Evolutionary conservation across 2,113 vertebrate genomes (phyloP), one percentile per base, ranked within the genome.

Genomic region (Dunckerocampus dactyliophorus): DNA sequence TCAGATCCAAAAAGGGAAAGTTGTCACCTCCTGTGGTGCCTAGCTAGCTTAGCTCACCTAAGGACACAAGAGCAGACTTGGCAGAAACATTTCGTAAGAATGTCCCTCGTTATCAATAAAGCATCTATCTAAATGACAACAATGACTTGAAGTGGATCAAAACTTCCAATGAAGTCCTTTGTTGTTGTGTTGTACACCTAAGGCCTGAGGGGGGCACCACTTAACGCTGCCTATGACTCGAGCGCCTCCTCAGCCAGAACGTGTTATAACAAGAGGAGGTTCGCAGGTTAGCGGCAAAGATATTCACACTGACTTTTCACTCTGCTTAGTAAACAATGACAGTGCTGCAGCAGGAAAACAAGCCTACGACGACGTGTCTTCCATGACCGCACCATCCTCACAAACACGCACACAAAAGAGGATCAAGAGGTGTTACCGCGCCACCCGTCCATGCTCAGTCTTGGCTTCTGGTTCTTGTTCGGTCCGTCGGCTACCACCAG

Each of bases 301-400:
- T 51, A 34, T 28, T n/a, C 47, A 51, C 17, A 34, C 21, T 14
- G 31, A 46, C 19, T n/a, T 43, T 21, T 47, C 22, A 59, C 53
- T 45, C 47, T 8, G 11, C 24, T 49, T 15, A 20, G 14, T 43
- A 19, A 45, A 21, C 56, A 60, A 46, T 22, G 60, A 47, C 37
- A 55, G 4, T 4, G 14, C 8, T 1, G 22, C 8, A n/a, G 22
- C 47, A 16, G 17, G 28, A 14, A 20, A 19, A 22, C 57, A 63
- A 52, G 39, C 37, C 49, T 52, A n/a, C 39, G 52, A 45, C 15
- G n/a, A 13, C 62, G 52, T 24, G 16, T 54, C 62, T 67, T 68
- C 70, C 59, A 48, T 67, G 59, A 74, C 64, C 47, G 57, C 63
- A 65, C 17, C 76, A 62, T 55, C 43, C 50, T 31, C 22, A n/a